Base-by-base conservation (phyloP, 2,113 vertebrate species). In the Cololabis saira region DNA sequence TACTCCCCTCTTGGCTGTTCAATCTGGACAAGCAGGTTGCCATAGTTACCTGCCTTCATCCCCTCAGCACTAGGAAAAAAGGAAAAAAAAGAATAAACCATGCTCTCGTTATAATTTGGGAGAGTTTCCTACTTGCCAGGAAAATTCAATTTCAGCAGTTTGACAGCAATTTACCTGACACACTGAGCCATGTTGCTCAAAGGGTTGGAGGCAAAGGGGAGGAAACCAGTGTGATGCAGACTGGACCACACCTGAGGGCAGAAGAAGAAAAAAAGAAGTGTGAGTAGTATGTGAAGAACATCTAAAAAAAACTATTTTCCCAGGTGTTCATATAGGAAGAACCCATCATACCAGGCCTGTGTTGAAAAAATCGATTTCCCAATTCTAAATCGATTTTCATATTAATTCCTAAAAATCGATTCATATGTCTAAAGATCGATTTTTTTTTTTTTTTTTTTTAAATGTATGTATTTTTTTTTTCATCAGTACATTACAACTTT, bases 1-100 rank as follows among this genome's bases (percentile, higher is more conserved):
- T 99, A 99, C 78, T 99, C 96, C 55, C 98, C 98, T 47, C 95
- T 94, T 4, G 95, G 96, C 90, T 98, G 96, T 40, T 99, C 98
- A 11, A 97, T 95, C 67, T 95, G 93, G 87, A 99, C 95, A 81
- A 99, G 65, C 1, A 99, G 90, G 87, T 93, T 97, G 40, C 98
- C 97, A 11, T 97, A 99, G 69, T 96, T 97, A 44, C 97, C 98
- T 5, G 98, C 96, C 67, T 96, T 98, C 97, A 99, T 99, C 3
- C 97, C 96, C 80, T 99, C 97, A 24, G 96, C 95, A 76, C 97
- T 99, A 83, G 6, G 24, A 27, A 27, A 27, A 87, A 17, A 17
- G 11, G 11, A 18, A 6, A 42, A 8, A 7, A 43, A 16, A 27
- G 12, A 17, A 8, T 5, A 9, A 30, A 16, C 15, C 6, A 42